Conservation (phyloP, 2,113 vertebrate genomes). For the Sitta europaea region DNA sequence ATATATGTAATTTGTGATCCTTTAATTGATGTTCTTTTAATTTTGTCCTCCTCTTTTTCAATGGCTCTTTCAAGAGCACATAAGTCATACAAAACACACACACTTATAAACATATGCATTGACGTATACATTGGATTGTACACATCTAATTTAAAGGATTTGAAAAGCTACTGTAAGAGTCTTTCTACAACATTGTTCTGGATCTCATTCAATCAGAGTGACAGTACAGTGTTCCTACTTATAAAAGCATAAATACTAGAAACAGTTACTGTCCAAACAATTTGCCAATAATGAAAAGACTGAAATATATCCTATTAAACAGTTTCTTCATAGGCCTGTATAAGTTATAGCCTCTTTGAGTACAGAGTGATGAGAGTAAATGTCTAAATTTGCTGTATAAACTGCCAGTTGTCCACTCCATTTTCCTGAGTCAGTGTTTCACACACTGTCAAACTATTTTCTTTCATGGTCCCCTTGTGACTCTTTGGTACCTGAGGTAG, state of each 20-base stretch:
- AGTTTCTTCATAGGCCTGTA: not conserved
- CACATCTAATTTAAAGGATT: not conserved
- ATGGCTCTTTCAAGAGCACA: not conserved
- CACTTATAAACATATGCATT: rapidly evolving
- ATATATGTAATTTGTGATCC: not conserved
- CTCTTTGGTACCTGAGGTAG: not conserved
- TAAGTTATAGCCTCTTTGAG: not conserved
- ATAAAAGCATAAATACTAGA: not conserved
- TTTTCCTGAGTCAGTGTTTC: not conserved
- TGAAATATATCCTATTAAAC: not conserved
- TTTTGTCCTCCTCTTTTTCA: not conserved
- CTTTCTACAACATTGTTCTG: not conserved
- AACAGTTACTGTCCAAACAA: not conserved
- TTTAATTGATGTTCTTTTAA: not conserved
- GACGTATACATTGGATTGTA: not conserved
- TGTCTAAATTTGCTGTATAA: not conserved
- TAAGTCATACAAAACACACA: not conserved
- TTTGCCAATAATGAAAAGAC: not conserved
- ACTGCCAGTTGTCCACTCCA: not conserved
- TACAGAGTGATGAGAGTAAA: not conserved
- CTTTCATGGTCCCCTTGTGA: not conserved
- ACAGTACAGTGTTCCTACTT: not conserved
- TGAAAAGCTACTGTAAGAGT: not conserved
- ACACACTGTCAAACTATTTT: not conserved
- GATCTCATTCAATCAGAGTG: not conserved